Conservation (phyloP, 2,113 vertebrate species). For the Tricholaema leucomelas region DNA sequence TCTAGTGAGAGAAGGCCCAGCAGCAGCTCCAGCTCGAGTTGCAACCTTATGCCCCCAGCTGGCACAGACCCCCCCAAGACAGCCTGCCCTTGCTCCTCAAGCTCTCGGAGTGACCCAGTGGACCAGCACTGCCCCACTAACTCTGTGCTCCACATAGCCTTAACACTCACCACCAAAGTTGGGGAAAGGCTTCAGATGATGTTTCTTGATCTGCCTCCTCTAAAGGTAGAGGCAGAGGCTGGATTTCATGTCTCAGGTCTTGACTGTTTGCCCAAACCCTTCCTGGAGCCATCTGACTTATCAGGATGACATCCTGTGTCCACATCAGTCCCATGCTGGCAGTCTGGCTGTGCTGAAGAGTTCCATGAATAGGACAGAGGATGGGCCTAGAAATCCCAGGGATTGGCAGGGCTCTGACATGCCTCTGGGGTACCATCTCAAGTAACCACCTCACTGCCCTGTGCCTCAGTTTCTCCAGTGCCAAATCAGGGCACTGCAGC, state of each 20-base stretch:
- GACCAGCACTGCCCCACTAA: not conserved
- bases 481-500: accelerated
- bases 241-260: not conserved
- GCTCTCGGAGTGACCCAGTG: too few species aligned
- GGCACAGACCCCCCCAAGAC: not conserved
- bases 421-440: not conserved
- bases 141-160: not conserved
- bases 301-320: accelerated
- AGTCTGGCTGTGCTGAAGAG: not conserved
- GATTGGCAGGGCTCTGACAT: not conserved
- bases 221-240: accelerated
- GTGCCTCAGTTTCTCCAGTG: not conserved
- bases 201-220: not conserved
- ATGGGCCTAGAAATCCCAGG: not conserved
- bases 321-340: accelerated
- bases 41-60: too few species aligned
- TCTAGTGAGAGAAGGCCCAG: not conserved
- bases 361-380: accelerated
- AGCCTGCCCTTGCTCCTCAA: not conserved
- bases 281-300: not conserved
- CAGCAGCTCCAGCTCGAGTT: not conserved
- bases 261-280: not conserved
- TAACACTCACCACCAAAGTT: accelerated
- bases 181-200: not conserved
- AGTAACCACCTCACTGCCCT: accelerated